Base-by-base conservation (phyloP, 2,888 invertebrate species). In the Scaptomyza caliginosa region DNA sequence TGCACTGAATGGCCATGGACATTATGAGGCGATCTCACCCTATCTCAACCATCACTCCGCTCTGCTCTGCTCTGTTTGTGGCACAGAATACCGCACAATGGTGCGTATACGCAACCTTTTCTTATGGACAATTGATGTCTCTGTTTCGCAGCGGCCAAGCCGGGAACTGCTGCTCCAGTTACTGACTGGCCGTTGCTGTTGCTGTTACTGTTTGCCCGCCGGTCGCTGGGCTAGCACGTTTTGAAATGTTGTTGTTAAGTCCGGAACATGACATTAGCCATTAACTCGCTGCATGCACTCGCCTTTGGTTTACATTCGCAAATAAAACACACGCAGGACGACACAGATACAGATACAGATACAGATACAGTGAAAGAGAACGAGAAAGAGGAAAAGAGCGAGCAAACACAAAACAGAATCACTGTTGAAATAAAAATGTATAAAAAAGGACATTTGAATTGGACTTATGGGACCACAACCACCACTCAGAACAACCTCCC, bases 361-460 rank as follows among this genome's bases (percentile, higher is more conserved):
- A 26, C 7, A 1, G 3, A 42, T 43, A 42, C 7, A 7, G 30
- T 13, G 6, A 6, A 13, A 2, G n/a, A 7, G 7, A n/a, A 7
- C 11, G 17, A 4, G 1, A 4, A 0, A 17, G 26, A 7, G 26
- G 4, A 2, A 24, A 5, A 21, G 23, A 6, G 42, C 10, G 24
- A 24, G 13, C 42, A 11, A 43, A 55, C 39, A 55, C 50, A 64
- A 56, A 70, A 46, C 74, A 67, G 74, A 89, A 83, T 82, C 86
- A 88, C 85, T 80, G 86, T 81, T 74, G 77, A 86, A 86, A 88
- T 85, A 78, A 88, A 88, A 82, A 86, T 81, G 86, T 88, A 88
- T 87, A 88, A 88, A 89, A 89, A 86, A 86, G 82, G 84, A 84
- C 88, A 88, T 88, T 83, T 87, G 89, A 88, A 88, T 89, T 84